phyloP scores from a whole-genome alignment of 2,888 invertebrate genomes.

The Sminthurides aquaticus region DNA sequence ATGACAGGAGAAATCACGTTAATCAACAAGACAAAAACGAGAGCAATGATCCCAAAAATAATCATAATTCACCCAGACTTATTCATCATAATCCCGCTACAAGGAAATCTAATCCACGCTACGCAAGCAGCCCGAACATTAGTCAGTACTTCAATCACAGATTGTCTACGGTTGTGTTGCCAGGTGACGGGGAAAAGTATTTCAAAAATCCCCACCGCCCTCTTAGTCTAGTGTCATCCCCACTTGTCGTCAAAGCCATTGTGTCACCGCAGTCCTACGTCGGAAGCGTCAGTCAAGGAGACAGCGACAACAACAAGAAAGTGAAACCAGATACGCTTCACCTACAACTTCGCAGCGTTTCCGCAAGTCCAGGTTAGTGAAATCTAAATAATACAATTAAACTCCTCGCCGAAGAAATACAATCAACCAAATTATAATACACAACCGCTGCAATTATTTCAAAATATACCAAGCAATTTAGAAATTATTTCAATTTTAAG shows the following conservation, averaged over 20 bases:
- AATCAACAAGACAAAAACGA: neutral
- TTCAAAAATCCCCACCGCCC: neutral
- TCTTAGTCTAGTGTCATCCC: neutral
- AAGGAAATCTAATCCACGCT: constrained; percentile 14
- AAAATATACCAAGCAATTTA: no score
- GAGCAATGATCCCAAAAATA: neutral
- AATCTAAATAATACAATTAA: constrained; percentile 1
- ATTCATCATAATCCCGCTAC: neutral
- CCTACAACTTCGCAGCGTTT: constrained; percentile 8
- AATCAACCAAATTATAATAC: no score
- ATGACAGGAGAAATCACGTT: no score
- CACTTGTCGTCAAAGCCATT: neutral
- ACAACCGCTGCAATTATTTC: no score
- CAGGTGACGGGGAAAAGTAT: neutral
- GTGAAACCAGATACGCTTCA: constrained; percentile 9
- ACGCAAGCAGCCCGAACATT: constrained; percentile 25
- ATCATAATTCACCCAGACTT: neutral
- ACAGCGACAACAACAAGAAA: neutral
- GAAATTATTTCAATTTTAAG: no score
- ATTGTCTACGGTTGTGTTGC: neutral
- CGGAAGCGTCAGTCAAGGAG: neutral
- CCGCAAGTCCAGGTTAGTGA: constrained; percentile 25
- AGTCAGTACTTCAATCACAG: neutral
- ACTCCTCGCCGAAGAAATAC: constrained; percentile 1
- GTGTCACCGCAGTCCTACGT: neutral